Base-by-base conservation (phyloP, 2,113 vertebrate species). In the Podilymbus podiceps region DNA sequence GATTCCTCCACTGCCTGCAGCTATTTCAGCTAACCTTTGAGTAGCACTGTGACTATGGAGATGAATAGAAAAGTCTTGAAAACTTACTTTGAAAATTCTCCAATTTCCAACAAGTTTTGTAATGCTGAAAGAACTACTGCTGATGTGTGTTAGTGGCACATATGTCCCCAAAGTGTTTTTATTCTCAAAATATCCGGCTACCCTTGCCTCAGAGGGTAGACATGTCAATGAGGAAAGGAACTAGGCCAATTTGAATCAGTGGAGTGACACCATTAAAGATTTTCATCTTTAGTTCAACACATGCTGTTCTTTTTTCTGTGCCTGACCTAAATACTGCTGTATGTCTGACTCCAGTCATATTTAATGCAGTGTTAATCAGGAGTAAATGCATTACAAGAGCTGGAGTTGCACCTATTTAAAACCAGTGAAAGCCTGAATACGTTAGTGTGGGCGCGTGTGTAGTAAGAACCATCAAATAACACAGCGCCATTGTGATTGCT, bases 51-150 rank as follows among this genome's bases (percentile, higher is more conserved):
- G 84, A 46, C 95, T 87, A 23, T 77, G 68, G 93, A 89, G 97
- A 90, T 89, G 16, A 93, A 91, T 50, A 5, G 4, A 59, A 94
- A 94, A 95, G 75, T 86, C 66, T n/a, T 80, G 85, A 96, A 83
- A 95, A 87, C 73, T 92, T 79, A 49, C 83, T 92, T 73, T 89
- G 59, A 97, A 90, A 96, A 91, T 58, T 92, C 81, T 95, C 84
- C 95, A 92, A 58, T 95, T 95, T 89, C 74, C 84, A 83, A 63
- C 84, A 80, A 92, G 71, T 88, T 97, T 95, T 97, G n/a, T 85
- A 79, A 49, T 25, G 63, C 81, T 79, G 50, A 63, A 91, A 85
- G 93, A 89, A 12, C 63, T 35, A 4, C 66, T 89, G 77, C 59
- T 83, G 86, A 8, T 94, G 44, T 73, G 67, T 49, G 62, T 46